Conservation (phyloP, 2,888 invertebrate species). For the Cephus rjabovi region DNA sequence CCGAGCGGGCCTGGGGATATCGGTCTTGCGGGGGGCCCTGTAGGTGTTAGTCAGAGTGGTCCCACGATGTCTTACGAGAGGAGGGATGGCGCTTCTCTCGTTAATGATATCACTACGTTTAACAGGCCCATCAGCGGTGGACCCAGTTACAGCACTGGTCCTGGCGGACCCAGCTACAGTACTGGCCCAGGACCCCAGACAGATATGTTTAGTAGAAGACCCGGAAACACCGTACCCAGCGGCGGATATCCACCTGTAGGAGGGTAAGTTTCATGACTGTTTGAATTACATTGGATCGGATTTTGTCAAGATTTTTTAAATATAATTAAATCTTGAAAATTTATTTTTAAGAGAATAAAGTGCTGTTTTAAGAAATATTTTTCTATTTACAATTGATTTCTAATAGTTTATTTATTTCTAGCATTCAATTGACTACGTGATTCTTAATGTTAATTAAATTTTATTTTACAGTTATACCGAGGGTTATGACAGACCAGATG, state of each 20-base stretch:
- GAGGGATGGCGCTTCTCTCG: slow-evolving; percentile 33
- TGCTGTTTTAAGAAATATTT: neutral
- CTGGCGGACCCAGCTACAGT: slow-evolving; percentile 54
- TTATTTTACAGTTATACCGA: slow-evolving; percentile 57
- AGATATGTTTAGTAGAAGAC: slow-evolving; percentile 64
- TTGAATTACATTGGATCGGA: too few species aligned
- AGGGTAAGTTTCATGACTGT: slow-evolving; percentile 51
- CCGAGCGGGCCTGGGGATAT: slow-evolving; percentile 41
- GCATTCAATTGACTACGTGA: neutral
- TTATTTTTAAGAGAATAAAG: too few species aligned
- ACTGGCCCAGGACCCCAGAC: slow-evolving; percentile 63
- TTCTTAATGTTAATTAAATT: slow-evolving; percentile 4
- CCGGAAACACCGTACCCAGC: slow-evolving; percentile 60
- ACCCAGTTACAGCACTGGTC: slow-evolving; percentile 60
- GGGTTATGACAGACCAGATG: slow-evolving; percentile 62
- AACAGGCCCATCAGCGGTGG: slow-evolving; percentile 60
- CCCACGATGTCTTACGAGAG: slow-evolving; percentile 26
- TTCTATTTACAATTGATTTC: slow-evolving; percentile 3
- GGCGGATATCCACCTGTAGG: slow-evolving; percentile 61
- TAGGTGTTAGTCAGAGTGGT: slow-evolving; percentile 40
- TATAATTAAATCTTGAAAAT: too few species aligned
- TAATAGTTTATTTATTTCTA: neutral
- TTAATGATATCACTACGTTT: slow-evolving; percentile 44
- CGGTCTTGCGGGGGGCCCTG: slow-evolving; percentile 37
- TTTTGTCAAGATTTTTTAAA: too few species aligned